A percentile compares a stretch with the other conserved stretches of the same genome.
phyloP scores from a whole-genome alignment of 1,140 invertebrate genomes.

The Nylanderia fulva region DNA sequence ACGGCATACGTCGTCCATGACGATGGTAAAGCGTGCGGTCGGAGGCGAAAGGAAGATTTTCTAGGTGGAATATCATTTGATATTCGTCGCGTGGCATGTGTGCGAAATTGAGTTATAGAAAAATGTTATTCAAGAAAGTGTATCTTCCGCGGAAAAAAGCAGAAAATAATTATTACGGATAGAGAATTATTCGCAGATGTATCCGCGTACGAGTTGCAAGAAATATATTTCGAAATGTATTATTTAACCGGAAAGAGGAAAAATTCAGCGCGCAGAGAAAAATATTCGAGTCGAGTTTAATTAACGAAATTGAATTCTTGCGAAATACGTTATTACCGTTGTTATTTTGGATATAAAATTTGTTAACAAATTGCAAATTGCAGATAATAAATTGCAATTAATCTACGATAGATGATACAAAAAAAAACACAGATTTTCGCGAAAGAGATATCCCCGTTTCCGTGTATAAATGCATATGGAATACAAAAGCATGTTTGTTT shows the following conservation, averaged over 20 bases:
- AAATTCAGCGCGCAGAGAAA: too few relatives aligned
- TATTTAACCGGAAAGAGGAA: background rate
- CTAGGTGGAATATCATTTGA: slow-evolving; percentile 41
- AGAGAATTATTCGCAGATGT: background rate
- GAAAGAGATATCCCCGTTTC: slow-evolving; percentile 2
- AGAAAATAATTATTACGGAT: background rate
- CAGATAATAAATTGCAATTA: background rate
- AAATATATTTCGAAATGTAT: background rate
- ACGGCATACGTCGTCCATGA: slow-evolving; percentile 52
- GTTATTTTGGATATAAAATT: background rate
- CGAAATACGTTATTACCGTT: background rate
- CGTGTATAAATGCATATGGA: background rate
- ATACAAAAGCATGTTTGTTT: slow-evolving; percentile 41
- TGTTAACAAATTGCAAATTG: background rate
- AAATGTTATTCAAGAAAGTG: background rate
- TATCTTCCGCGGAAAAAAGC: background rate
- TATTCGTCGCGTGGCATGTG: slow-evolving; percentile 33
- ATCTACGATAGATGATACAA: background rate
- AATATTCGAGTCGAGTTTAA: background rate
- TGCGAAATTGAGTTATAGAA: slow-evolving; percentile 34
- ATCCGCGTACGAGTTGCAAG: background rate
- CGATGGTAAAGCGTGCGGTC: slow-evolving; percentile 37
- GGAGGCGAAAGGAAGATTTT: slow-evolving; percentile 27
- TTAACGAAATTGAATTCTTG: background rate
- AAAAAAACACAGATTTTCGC: background rate